Evolutionary conservation across 2,888 invertebrate genomes (phyloP).

Genomic region (Apamea crenata): DNA sequence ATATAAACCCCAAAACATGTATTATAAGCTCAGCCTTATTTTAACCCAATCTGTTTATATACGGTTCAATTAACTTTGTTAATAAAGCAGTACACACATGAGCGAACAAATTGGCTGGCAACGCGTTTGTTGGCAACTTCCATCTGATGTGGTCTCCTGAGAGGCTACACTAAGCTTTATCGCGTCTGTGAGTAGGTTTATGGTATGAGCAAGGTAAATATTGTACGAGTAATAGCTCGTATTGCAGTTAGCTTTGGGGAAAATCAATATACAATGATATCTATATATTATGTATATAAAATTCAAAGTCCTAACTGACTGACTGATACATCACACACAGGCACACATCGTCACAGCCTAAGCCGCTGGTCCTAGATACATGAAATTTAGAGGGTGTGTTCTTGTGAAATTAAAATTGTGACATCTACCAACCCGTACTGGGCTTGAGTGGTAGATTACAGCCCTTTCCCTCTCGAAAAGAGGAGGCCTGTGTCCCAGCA

Average conservation of each 20-base stretch:
- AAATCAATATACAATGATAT: background rate
- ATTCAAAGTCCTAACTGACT: too few relatives aligned
- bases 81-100: constrained; percentile 44
- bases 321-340: too few relatives aligned
- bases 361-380: too few relatives aligned
- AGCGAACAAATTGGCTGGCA: constrained; percentile 52
- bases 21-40: constrained; percentile 31
- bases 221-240: background rate
- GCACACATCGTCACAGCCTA: too few relatives aligned
- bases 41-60: constrained; percentile 29
- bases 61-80: constrained; percentile 55
- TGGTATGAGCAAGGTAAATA: constrained; percentile 10
- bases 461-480: too few relatives aligned
- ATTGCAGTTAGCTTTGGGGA: background rate
- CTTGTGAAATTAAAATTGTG: too few relatives aligned
- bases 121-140: constrained; percentile 41
- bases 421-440: too few relatives aligned
- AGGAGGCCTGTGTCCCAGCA: too few relatives aligned
- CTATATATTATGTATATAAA: too few relatives aligned
- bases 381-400: too few relatives aligned
- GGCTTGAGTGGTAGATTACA: too few relatives aligned
- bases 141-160: constrained; percentile 42
- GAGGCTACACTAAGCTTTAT: constrained; percentile 51
- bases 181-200: constrained; percentile 26
- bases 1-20: background rate